These are phyloP conservation scores for Galbula dea DNA, from an alignment of 2,113 vertebrate species.

Conservation along the genomic window DNA sequence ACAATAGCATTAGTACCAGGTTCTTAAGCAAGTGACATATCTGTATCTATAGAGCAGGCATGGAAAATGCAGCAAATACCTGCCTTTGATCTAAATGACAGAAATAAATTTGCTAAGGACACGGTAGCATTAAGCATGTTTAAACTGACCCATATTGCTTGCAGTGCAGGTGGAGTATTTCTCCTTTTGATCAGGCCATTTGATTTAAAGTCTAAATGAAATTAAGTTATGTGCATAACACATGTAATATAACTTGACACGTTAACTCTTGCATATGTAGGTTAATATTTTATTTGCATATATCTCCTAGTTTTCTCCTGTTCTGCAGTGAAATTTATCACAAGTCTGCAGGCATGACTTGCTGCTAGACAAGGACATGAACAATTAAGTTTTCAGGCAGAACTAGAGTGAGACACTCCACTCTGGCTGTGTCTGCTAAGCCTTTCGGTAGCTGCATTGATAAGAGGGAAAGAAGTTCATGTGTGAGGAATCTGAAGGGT, in stretches of 20 bases:
- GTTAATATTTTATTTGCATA: conserved; percentile 68
- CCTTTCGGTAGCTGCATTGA: conserved; percentile 51
- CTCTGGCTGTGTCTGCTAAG: conserved; percentile 49
- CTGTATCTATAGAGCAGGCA: neutral
- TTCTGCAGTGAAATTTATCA: conserved; percentile 68
- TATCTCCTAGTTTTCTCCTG: conserved; percentile 23
- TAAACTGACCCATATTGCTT: conserved; percentile 60
- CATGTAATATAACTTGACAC: conserved; percentile 29
- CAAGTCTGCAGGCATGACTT: conserved; percentile 56
- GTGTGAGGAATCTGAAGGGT: conserved; percentile 58
- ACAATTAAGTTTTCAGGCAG: conserved; percentile 67
- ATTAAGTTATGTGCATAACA: conserved; percentile 52
- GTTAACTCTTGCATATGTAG: conserved; percentile 48
- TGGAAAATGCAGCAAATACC: conserved; percentile 53
- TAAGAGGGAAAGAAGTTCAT: conserved; percentile 49
- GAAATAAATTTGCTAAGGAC: conserved; percentile 61
- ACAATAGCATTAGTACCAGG: conserved; percentile 27
- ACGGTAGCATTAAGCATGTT: conserved; percentile 49
- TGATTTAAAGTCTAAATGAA: conserved; percentile 53
- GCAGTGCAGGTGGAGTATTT: conserved; percentile 54
- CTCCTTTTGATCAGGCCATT: conserved; percentile 60
- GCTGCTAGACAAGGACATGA: conserved; percentile 18
- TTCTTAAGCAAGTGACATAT: conserved; percentile 26
- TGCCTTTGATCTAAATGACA: conserved; percentile 70
- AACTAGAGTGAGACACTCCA: conserved; percentile 26